phyloP scores from a whole-genome alignment of 2,888 invertebrate genomes.

The Pristionchus fissidentatus region DNA sequence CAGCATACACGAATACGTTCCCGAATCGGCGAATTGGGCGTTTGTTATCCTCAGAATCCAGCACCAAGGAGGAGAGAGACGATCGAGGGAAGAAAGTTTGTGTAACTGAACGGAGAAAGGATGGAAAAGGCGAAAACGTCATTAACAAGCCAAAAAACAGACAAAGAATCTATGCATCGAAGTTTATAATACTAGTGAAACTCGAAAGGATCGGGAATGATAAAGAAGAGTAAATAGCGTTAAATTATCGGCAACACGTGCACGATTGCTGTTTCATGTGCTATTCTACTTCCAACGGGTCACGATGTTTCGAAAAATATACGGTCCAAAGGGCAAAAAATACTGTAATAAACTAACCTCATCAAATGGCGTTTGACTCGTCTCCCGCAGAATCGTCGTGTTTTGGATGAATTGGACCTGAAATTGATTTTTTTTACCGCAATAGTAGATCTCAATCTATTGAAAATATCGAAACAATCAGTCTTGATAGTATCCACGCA shows the following conservation, averaged over 20 bases:
- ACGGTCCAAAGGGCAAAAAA: too few species aligned
- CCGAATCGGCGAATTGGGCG: conserved; percentile 69
- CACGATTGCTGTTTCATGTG: too few species aligned
- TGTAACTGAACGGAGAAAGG: neutral
- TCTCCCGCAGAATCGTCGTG: conserved; percentile 68
- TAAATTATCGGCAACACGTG: too few species aligned
- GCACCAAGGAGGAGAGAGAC: conserved; percentile 37
- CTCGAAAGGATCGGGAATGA: too few species aligned
- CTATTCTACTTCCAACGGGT: too few species aligned
- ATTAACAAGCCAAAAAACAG: neutral
- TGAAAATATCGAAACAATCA: too few species aligned
- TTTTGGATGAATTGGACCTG: conserved; percentile 73
- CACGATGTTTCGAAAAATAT: too few species aligned
- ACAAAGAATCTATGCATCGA: neutral
- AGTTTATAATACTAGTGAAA: neutral
- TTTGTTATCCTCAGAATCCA: conserved; percentile 55
- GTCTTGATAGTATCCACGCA: neutral
- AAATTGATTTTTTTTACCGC: too few species aligned
- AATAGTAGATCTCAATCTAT: too few species aligned
- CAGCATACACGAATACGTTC: conserved; percentile 69
- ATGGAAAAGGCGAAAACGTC: neutral
- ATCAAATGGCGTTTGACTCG: conserved; percentile 64
- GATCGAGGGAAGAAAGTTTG: neutral
- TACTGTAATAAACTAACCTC: neutral
- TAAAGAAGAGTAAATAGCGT: too few species aligned